A percentile compares a stretch with the other conserved stretches of the same genome.
These are phyloP conservation scores for Gastracanthus pulcherrimus DNA, from an alignment of 2,888 invertebrate genomes.

Conservation along the genomic window DNA sequence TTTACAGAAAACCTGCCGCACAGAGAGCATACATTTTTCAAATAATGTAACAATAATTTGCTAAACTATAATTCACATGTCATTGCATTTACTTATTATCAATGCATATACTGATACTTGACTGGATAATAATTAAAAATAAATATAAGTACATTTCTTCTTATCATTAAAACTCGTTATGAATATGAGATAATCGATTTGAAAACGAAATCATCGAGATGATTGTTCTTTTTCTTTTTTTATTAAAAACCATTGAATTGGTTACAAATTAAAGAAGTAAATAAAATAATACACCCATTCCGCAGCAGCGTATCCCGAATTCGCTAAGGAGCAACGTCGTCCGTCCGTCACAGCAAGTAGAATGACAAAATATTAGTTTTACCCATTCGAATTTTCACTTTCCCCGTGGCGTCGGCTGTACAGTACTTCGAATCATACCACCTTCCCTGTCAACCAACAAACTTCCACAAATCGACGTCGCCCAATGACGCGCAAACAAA, in stretches of 20 bases:
- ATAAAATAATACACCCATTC: conserved; percentile 30
- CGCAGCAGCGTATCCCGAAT: conserved; percentile 15
- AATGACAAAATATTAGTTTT: conserved; percentile 12
- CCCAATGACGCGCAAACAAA: no score
- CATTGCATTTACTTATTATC: no score
- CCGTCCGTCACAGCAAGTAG: conserved; percentile 5
- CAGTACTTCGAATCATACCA: neutral
- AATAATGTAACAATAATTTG: no score
- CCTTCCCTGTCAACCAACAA: neutral
- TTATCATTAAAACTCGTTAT: no score
- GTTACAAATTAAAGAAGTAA: conserved; percentile 42
- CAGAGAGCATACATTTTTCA: no score
- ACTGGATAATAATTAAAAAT: no score
- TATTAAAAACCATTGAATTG: conserved; percentile 14
- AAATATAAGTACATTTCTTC: no score
- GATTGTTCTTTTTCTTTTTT: no score
- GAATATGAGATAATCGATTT: neutral
- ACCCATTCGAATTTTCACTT: neutral
- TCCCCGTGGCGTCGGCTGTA: neutral
- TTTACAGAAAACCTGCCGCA: no score
- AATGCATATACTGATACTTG: no score
- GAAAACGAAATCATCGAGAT: neutral
- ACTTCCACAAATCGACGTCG: neutral
- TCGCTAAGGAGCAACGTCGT: neutral
- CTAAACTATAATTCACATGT: no score